These are phyloP conservation scores for Macrostomum lignano DNA, from an alignment of 1,140 invertebrate species.

Conservation along the genomic window DNA sequence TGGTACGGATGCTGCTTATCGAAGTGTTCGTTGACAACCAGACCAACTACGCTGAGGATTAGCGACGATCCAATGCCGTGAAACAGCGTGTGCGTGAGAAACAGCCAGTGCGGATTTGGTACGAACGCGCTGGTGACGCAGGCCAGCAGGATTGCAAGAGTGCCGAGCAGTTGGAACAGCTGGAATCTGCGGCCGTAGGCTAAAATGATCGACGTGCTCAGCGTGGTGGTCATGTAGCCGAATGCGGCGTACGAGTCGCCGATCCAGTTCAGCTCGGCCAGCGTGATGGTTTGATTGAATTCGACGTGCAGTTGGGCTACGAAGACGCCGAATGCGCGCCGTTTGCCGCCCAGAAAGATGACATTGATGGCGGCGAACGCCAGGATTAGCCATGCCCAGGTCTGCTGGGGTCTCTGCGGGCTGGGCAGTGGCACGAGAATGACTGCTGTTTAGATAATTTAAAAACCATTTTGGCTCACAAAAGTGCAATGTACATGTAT, in stretches of 20 bases:
- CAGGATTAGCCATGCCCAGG: slow-evolving; percentile 15
- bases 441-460: too few relatives aligned
- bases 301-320: neutral
- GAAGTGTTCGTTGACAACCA: slow-evolving; percentile 11
- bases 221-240: slow-evolving; percentile 2
- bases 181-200: neutral
- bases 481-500: too few relatives aligned
- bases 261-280: slow-evolving; percentile 5
- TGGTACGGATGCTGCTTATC: slow-evolving; percentile 11
- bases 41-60: slow-evolving; percentile 10
- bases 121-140: slow-evolving; percentile 1
- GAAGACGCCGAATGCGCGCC: slow-evolving; percentile 9
- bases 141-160: neutral
- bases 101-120: neutral
- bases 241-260: slow-evolving; percentile 4
- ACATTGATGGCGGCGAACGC: slow-evolving; percentile 30
- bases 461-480: too few relatives aligned
- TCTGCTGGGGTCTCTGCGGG: too few relatives aligned
- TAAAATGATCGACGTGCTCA: slow-evolving; percentile 4
- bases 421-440: too few relatives aligned
- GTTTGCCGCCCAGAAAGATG: slow-evolving; percentile 31
- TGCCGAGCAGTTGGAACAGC: slow-evolving; percentile 1
- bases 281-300: slow-evolving; percentile 3
- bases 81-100: slow-evolving; percentile 8
- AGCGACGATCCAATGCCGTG: slow-evolving; percentile 11